phyloP scores from a whole-genome alignment of 2,113 vertebrate species.

The Prolemur simus region DNA sequence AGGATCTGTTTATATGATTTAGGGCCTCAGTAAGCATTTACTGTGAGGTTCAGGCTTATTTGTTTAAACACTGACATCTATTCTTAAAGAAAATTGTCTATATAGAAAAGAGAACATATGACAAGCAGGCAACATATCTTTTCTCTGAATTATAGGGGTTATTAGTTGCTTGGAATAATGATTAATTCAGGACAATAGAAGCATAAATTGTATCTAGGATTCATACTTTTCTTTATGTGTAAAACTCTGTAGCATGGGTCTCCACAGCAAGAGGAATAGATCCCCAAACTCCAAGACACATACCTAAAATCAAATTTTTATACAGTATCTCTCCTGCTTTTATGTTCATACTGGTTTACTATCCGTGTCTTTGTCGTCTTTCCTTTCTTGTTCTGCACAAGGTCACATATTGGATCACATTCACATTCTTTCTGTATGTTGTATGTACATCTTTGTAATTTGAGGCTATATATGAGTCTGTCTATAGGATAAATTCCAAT shows the following conservation, averaged over 20 bases:
- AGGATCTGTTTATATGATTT: constrained; percentile 16
- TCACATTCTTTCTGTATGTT: background rate
- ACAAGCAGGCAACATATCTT: background rate
- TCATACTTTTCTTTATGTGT: background rate
- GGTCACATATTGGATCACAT: background rate
- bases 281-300: background rate
- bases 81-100: constrained; percentile 24
- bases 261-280: background rate
- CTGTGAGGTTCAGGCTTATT: constrained; percentile 13
- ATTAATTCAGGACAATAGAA: background rate
- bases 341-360: background rate
- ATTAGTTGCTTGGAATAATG: background rate
- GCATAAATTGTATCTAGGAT: background rate
- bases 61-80: background rate
- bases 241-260: background rate
- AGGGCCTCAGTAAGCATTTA: background rate
- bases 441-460: background rate
- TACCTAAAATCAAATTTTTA: background rate
- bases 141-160: background rate
- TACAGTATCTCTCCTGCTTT: background rate
- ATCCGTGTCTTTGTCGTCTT: background rate
- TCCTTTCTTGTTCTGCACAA: background rate
- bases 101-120: background rate
- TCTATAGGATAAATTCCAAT: background rate
- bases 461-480: background rate